These are phyloP conservation scores for Pachycephala philippinensis DNA, from an alignment of 2,113 vertebrate genomes.

Conservation along the genomic window DNA sequence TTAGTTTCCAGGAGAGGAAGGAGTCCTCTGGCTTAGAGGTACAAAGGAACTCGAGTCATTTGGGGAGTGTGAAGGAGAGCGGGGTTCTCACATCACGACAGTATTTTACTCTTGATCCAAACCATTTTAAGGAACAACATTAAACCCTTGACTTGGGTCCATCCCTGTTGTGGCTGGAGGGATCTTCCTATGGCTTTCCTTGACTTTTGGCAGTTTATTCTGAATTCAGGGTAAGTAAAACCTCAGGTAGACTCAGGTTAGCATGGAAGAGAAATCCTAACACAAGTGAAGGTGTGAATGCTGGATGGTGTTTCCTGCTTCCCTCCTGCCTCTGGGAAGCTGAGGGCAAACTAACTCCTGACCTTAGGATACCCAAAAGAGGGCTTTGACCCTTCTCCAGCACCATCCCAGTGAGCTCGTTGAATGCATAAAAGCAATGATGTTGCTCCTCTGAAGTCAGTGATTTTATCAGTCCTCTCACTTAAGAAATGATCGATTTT, in stretches of 20 bases:
- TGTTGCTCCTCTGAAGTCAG: neutral
- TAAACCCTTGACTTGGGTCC: neutral
- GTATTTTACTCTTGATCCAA: neutral
- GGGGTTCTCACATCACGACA: neutral
- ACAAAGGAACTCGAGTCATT: neutral
- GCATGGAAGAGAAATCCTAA: neutral
- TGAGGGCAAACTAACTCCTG: neutral
- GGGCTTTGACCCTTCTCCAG: neutral
- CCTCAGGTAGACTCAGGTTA: neutral
- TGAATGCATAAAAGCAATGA: neutral
- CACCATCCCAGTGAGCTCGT: neutral
- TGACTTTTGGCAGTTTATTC: neutral
- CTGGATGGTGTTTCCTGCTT: neutral
- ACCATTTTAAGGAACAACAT: neutral
- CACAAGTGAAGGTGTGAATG: accelerated
- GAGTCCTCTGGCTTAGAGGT: neutral
- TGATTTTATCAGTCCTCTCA: neutral
- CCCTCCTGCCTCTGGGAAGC: neutral
- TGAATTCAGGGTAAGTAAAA: neutral
- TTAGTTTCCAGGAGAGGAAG: neutral
- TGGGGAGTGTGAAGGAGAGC: neutral
- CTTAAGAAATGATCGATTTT: neutral
- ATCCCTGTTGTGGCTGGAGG: neutral
- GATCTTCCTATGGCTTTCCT: neutral
- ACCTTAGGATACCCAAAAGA: neutral